Conservation (phyloP, 2,797 vertebrate genomes). For the Yasuhikotakia modesta region DNA sequence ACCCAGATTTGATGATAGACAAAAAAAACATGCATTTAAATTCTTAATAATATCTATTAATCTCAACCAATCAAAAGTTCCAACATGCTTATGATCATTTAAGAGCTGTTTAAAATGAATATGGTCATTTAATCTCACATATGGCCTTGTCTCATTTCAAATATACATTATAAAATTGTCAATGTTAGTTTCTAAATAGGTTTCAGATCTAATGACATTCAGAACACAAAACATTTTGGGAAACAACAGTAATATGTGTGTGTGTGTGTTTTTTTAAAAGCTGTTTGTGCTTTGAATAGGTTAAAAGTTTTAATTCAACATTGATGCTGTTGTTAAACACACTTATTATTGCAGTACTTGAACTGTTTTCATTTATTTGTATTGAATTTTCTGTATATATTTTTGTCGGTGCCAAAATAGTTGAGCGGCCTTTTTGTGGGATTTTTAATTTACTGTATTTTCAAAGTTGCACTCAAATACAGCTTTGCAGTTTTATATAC, state of each 20-base stretch:
- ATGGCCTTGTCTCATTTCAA: background rate
- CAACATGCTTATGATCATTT: background rate
- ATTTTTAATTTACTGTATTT: background rate
- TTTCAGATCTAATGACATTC: background rate
- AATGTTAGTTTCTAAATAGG: background rate
- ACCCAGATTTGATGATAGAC: background rate
- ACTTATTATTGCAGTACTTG: slow-evolving; percentile 21
- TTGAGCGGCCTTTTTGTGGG: background rate
- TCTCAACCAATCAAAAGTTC: background rate
- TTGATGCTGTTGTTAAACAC: slow-evolving; percentile 1
- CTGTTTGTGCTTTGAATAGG: background rate
- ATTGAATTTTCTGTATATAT: slow-evolving; percentile 12
- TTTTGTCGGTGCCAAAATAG: slow-evolving; percentile 4
- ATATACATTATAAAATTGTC: background rate
- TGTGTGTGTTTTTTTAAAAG: background rate
- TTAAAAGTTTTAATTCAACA: background rate
- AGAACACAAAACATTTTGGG: background rate
- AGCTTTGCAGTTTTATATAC: slow-evolving; percentile 3
- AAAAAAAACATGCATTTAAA: background rate
- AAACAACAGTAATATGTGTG: background rate
- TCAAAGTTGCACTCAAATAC: background rate
- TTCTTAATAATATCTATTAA: background rate
- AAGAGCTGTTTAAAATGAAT: background rate
- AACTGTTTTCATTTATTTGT: background rate
- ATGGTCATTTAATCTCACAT: no score